Base-by-base conservation (phyloP, 2,113 vertebrate genomes). In the Morone saxatilis region DNA sequence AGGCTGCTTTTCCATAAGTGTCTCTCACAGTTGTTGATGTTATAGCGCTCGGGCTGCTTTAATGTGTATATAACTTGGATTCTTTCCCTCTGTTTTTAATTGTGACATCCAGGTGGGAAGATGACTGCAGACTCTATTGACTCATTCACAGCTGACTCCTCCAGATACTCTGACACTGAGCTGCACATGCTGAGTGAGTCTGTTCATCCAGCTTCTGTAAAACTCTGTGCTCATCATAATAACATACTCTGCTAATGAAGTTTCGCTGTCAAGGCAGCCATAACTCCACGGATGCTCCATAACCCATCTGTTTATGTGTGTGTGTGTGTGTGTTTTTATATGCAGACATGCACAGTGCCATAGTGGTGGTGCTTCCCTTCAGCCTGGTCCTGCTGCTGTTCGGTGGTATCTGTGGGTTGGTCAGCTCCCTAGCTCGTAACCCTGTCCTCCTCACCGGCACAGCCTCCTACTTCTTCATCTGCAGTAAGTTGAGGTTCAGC, bases 361-460 rank as follows among this genome's bases (percentile, higher is more conserved):
- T 97, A 43, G 88, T 95, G 89, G 88, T 96, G 65, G 61, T 96
- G 68, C 91, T 96, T 22, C 95, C 95, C 1, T 85, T 95, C 89
- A 96, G 95, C 84, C 94, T 96, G 85, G 84, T 95, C 43, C 90
- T 96, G 22, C 17, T 95, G 43, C 90, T 95, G 66, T 92, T 96
- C 1, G 93, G 95, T 45, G 95, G 95, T 48, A 91, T 96, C 90
- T 96, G 94, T 6, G 94, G 94, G 1, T 51, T 97, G 79, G 92
- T 95, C 87, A 95, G 95, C 83, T 95, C 94, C 5, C 81, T 96
- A 86, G 94, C 93, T 5, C 90, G 63, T 38, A 96, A 92, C n/a
- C 65, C 84, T 2, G 47, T 85, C 7, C 90, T 96, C 80, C 94
- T 96, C 76, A 89, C 91, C 0, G 62, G 91, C 84, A 93, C 94